Base-by-base conservation (phyloP, 2,797 vertebrate genomes). In the Argentina silus region DNA sequence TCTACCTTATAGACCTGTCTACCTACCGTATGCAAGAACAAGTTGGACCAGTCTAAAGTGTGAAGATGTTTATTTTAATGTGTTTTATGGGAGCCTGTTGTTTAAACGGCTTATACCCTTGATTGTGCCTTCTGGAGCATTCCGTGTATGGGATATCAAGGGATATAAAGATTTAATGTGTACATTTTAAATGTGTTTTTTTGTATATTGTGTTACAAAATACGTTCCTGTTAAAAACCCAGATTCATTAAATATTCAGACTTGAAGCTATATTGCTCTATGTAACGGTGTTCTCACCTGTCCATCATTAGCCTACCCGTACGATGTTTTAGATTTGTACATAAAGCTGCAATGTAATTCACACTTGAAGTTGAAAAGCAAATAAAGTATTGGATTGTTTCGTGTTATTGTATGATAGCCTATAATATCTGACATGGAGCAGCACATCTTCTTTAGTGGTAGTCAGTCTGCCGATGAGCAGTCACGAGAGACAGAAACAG, bases 121-220 rank as follows among this genome's bases (percentile, higher is more conserved):
- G 43, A 36, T 67, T 67, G 48, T 11, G 21, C 45, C 57, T 48
- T 47, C 17, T 59, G 75, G 47, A 71, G n/a, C 53, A 72, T 68
- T 80, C 60, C 59, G 17, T 70, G 15, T 51, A 69, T 78, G 77
- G 85, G 77, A 82, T 78, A 73, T 77, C 64, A 90, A 86, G 79
- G 80, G 81, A 87, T 67, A 3, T 70, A 9, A 69, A 62, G 63
- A 77, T 66, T 75, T 74, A 60, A 76, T 72, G 45, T 75, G 51
- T 75, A 7, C 42, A 60, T 74, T 64, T 23, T 7, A 69, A 7
- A 64, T 76, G 12, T 51, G 11, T 62, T 74, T 62, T 73, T 17
- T 78, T 12, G 27, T 64, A 63, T 74, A 66, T 21, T 68, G 15
- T 73, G 9, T 61, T 69, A 51, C 59, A 55, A 27, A 55, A 44